phyloP scores from a whole-genome alignment of 2,888 invertebrate species.

The Trachelus iudaicus region DNA sequence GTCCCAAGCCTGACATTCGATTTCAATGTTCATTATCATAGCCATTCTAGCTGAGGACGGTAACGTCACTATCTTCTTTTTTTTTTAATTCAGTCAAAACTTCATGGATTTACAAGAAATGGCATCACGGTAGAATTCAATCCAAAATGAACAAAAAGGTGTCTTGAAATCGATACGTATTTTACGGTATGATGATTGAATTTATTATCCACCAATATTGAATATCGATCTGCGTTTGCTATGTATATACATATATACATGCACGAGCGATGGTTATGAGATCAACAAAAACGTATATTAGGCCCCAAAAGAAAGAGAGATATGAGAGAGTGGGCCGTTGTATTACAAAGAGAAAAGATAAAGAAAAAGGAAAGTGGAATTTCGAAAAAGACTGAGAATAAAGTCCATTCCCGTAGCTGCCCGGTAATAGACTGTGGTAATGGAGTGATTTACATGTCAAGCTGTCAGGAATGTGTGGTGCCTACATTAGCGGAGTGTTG shows the following conservation, averaged over 20 bases:
- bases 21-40: constrained; percentile 4
- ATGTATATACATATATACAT: background rate
- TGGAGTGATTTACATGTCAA: constrained; percentile 20
- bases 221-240: background rate
- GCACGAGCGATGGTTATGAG: too few relatives aligned
- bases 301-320: background rate
- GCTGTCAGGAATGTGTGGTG: background rate
- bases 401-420: background rate
- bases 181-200: background rate
- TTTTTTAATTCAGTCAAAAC: background rate
- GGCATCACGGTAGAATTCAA: background rate
- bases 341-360: background rate
- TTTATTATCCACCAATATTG: background rate
- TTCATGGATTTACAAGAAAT: background rate
- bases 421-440: background rate
- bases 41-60: background rate
- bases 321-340: background rate
- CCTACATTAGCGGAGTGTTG: constrained; percentile 6
- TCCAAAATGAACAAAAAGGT: background rate
- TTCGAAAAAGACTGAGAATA: background rate
- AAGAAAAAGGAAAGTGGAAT: background rate
- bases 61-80: background rate
- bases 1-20: constrained; percentile 1
- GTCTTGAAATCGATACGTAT: background rate
- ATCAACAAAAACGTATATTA: background rate